Evolutionary conservation across 64 coral and sea anemone genomes (phyloP).

Genomic region (Actinia tenebrosa): DNA sequence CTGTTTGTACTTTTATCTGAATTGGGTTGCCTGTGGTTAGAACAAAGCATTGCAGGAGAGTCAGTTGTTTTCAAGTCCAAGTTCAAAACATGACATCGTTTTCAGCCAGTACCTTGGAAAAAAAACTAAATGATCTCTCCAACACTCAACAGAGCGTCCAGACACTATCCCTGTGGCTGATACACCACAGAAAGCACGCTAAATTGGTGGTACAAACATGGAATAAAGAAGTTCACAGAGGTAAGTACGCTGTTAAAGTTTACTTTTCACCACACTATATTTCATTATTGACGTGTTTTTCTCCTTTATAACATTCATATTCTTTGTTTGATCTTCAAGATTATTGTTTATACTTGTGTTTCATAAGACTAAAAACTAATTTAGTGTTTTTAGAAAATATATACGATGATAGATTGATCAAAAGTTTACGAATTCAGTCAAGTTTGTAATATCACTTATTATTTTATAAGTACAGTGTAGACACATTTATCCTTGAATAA

Average conservation of each 20-base stretch:
- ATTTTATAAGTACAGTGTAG: too few relatives aligned
- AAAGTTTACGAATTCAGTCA: too few relatives aligned
- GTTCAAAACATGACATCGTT: constrained; percentile 84
- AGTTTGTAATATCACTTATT: too few relatives aligned
- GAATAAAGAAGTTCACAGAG: constrained; percentile 84
- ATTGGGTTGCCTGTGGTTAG: too few relatives aligned
- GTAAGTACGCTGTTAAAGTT: constrained; percentile 11
- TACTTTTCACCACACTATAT: background rate
- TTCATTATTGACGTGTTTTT: background rate
- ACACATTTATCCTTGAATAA: too few relatives aligned
- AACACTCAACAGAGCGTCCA: constrained; percentile 98
- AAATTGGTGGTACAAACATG: constrained; percentile 92
- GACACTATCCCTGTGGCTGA: constrained; percentile 92
- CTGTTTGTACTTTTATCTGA: too few relatives aligned
- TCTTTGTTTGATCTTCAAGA: too few relatives aligned
- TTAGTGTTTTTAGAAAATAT: too few relatives aligned
- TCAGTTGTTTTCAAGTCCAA: too few relatives aligned
- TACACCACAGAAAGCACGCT: constrained; percentile 97
- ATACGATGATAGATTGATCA: too few relatives aligned
- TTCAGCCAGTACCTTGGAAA: constrained; percentile 86
- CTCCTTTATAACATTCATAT: background rate
- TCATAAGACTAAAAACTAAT: too few relatives aligned
- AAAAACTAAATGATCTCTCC: constrained; percentile 89
- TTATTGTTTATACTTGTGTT: too few relatives aligned
- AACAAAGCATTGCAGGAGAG: background rate